Base-by-base conservation (phyloP, 2,113 vertebrate species). In the Galeopterus variegatus region DNA sequence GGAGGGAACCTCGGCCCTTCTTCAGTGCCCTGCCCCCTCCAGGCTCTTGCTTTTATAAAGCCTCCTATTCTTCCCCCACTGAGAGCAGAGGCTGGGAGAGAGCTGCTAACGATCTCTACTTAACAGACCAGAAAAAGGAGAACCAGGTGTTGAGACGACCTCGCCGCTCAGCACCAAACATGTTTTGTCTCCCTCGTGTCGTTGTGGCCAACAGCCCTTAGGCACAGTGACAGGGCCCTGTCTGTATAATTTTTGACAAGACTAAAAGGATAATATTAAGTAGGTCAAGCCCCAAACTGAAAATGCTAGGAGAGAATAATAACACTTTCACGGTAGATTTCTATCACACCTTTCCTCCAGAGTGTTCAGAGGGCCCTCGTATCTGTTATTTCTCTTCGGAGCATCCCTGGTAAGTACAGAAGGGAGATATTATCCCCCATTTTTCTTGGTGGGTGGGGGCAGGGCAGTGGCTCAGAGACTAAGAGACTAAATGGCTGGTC, bases 321-420 rank as follows among this genome's bases (percentile, higher is more conserved):
- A 8, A 1, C 0, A 1, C 56, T 24, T 31, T 12, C 23, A 3
- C 0, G 1, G 28, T 7, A 6, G 21, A 10, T 10, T 54, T 31
- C 48, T 4, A 14, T 28, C 80, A 28, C 26, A 17, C 89, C 36
- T 94, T n/a, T 3, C 33, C 64, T 62, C 24, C 8, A 10, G 52
- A 23, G 60, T 4, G 0, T 31, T 28, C 24, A 4, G 36, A 45
- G 21, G 52, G 48, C 23, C 33, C 41, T 0, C 1, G 1, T 1
- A 0, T 6, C 19, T 70, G 6, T 0, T 1, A 1, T 3, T 70
- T 79, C 64, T 52, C 52, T 19, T 28, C 15, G 54, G 5, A 2
- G 45, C 10, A 10, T 2, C n/a, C 50, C 58, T 1, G 24, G 31
- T 1, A 3, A 24, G 52, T 1, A 26, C 9, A 33, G 28, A 26